These are phyloP conservation scores for Catotricha subobsoleta DNA, from an alignment of 2,888 invertebrate genomes.

Conservation along the genomic window DNA sequence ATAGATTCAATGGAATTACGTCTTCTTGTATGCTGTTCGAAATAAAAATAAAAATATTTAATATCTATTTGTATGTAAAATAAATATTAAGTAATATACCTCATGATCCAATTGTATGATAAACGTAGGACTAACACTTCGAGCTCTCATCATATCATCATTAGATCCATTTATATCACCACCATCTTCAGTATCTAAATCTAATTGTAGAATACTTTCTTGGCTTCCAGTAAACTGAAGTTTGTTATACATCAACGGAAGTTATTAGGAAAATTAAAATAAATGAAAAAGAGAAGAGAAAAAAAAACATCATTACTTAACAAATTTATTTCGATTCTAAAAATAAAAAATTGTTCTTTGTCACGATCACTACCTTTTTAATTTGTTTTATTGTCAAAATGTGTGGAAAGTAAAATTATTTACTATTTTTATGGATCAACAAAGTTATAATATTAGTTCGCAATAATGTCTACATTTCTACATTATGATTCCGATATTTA, in stretches of 20 bases:
- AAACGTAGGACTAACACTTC: conserved; percentile 7
- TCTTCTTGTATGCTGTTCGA: not conserved
- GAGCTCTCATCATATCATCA: not conserved
- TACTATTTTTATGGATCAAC: too few species aligned
- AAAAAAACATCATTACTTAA: too few species aligned
- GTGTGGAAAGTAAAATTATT: too few species aligned
- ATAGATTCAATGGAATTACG: too few species aligned
- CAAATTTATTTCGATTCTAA: not conserved
- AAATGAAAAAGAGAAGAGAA: too few species aligned
- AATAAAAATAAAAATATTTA: not conserved
- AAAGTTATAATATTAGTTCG: too few species aligned
- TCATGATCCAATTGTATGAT: conserved; percentile 6
- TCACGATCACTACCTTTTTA: too few species aligned
- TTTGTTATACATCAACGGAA: not conserved
- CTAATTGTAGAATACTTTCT: conserved; percentile 64
- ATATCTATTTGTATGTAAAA: not conserved
- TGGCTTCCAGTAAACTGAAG: conserved; percentile 64
- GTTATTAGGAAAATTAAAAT: not conserved
- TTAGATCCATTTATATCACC: conserved; percentile 4
- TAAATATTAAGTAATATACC: not conserved
- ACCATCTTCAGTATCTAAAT: conserved; percentile 36
- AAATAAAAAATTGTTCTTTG: too few species aligned
- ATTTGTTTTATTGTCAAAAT: too few species aligned
- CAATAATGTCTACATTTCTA: too few species aligned
- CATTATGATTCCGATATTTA: too few species aligned